phyloP scores from a whole-genome alignment of 2,797 vertebrate genomes.

The Galagoides demidoff region DNA sequence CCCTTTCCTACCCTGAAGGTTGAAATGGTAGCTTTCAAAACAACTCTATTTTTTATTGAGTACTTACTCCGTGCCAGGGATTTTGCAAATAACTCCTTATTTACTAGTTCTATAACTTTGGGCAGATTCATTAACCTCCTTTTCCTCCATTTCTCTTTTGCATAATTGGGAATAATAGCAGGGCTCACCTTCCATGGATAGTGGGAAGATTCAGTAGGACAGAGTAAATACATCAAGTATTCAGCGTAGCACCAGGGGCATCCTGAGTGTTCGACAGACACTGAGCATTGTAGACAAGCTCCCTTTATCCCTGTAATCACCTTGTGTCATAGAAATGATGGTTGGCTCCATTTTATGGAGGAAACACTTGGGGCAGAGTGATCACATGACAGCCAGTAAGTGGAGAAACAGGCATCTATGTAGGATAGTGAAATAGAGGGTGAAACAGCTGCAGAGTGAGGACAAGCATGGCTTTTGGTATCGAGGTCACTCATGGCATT shows the following conservation, averaged over 20 bases:
- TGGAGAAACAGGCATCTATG: not conserved
- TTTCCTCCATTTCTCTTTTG: not conserved
- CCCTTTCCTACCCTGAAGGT: not conserved
- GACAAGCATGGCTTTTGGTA: not conserved
- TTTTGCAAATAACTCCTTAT: not conserved
- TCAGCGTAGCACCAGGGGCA: rapidly evolving
- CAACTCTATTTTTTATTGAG: not conserved
- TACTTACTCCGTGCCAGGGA: not conserved
- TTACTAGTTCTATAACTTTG: not conserved
- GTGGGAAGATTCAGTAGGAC: not conserved
- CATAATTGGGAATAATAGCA: not conserved
- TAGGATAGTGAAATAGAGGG: not conserved
- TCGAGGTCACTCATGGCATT: not conserved
- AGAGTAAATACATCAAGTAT: not conserved
- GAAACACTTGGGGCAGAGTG: not conserved
- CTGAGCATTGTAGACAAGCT: not conserved
- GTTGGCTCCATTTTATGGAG: not conserved
- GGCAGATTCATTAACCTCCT: not conserved
- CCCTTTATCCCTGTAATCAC: not conserved
- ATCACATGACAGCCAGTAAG: not conserved
- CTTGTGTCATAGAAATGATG: not conserved
- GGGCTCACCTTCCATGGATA: not conserved
- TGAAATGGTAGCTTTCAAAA: not conserved
- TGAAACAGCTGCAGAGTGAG: not conserved
- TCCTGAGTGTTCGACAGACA: not conserved